phyloP scores from a whole-genome alignment of 1,140 invertebrate genomes.

The Aleiodes sp. region DNA sequence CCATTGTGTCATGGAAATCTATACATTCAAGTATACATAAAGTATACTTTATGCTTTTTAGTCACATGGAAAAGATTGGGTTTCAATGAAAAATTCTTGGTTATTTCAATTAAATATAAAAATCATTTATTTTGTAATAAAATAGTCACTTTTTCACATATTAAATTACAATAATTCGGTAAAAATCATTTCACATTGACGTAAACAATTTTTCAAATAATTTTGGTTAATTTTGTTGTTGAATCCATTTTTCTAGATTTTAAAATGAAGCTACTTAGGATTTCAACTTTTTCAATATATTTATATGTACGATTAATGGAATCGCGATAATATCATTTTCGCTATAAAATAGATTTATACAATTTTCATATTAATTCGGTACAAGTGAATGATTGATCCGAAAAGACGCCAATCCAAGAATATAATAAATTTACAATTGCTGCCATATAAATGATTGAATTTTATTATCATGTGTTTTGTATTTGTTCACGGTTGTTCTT shows the following conservation, averaged over 20 bases:
- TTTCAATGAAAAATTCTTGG: neutral
- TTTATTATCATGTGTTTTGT: too few relatives aligned
- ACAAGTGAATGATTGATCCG: neutral
- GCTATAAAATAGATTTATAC: neutral
- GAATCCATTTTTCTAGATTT: neutral
- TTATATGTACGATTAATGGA: neutral
- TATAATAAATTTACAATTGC: too few relatives aligned
- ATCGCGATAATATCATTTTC: neutral
- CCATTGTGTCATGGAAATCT: too few relatives aligned
- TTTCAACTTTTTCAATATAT: neutral
- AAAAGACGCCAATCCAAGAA: too few relatives aligned
- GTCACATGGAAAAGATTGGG: neutral
- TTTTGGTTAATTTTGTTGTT: neutral
- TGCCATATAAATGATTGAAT: too few relatives aligned
- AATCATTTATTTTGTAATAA: constrained; percentile 40
- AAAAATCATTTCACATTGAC: neutral
- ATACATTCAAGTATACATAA: too few relatives aligned
- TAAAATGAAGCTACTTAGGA: too few relatives aligned
- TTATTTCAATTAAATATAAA: constrained; percentile 27
- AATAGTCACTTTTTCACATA: constrained; percentile 33
- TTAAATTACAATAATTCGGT: constrained; percentile 9
- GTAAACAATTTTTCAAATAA: neutral
- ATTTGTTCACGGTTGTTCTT: too few relatives aligned
- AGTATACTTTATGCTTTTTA: neutral
- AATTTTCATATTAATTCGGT: neutral